Conservation (phyloP, 2,113 vertebrate genomes). For the Rhinopomastus cyanomelas region DNA sequence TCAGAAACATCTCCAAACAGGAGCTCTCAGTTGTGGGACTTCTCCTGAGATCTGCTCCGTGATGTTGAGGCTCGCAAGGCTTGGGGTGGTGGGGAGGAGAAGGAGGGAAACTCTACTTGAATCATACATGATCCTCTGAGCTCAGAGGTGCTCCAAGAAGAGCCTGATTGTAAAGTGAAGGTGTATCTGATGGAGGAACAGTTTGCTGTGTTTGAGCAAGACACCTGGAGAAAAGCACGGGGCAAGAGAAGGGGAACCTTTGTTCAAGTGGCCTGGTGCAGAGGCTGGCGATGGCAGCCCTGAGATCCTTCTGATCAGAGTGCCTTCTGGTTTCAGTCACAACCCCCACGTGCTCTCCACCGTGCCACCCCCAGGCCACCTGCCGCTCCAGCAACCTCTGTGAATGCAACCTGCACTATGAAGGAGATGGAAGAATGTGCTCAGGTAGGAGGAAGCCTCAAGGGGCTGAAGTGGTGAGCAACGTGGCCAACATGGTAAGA, state of each 20-base stretch:
- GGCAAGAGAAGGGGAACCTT: fast-evolving
- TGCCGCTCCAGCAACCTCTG: slow-evolving; percentile 80
- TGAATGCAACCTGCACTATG: slow-evolving; percentile 82
- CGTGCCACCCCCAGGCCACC: slow-evolving; percentile 81
- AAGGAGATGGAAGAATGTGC: slow-evolving; percentile 87
- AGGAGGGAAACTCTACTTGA: background rate
- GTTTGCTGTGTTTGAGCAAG: background rate
- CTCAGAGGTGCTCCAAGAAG: background rate
- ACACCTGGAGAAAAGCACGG: background rate
- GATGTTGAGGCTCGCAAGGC: background rate
- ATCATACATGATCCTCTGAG: background rate
- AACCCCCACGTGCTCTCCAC: slow-evolving; percentile 75
- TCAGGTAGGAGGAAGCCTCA: slow-evolving; percentile 58
- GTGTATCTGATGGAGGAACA: background rate
- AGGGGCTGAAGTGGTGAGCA: background rate
- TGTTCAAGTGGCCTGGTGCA: background rate
- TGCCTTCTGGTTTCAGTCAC: slow-evolving; percentile 46
- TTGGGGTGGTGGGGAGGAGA: background rate
- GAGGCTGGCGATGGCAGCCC: background rate
- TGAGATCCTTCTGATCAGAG: background rate
- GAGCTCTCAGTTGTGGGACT: background rate
- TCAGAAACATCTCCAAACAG: background rate
- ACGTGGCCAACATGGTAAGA: fast-evolving
- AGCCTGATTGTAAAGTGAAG: background rate
- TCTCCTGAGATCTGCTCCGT: background rate